A percentile compares a stretch with the other conserved stretches of the same genome.
phyloP scores from a whole-genome alignment of 2,113 vertebrate genomes.

The Leuciscus idus region DNA sequence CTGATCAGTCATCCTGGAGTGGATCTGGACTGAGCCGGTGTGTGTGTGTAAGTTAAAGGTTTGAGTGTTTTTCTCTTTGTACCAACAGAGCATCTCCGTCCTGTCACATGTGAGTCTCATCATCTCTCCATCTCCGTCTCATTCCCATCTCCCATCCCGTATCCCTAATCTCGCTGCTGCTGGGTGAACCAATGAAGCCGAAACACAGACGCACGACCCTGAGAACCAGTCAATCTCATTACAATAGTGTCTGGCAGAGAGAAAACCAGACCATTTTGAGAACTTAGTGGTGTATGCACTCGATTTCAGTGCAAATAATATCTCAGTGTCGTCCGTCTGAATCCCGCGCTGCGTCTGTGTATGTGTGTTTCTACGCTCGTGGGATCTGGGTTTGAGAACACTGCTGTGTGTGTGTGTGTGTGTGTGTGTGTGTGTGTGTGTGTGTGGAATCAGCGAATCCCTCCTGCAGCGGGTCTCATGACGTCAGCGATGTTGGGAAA shows the following conservation, averaged over 20 bases:
- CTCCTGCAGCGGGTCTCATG: background rate
- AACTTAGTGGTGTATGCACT: background rate
- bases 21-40: background rate
- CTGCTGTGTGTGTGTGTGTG: background rate
- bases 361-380: background rate
- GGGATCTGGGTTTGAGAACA: background rate
- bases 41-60: conserved; percentile 22
- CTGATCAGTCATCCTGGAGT: background rate
- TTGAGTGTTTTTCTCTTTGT: conserved; percentile 73
- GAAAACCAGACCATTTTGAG: background rate
- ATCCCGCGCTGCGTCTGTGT: background rate
- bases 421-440: background rate
- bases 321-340: conserved; percentile 2
- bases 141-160: background rate
- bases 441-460: background rate
- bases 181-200: conserved; percentile 27
- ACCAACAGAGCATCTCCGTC: conserved; percentile 78
- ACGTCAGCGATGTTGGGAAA: background rate
- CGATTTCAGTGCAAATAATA: background rate
- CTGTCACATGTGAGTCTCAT: conserved; percentile 84
- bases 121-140: conserved; percentile 51
- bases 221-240: background rate
- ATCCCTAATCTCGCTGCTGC: conserved; percentile 41
- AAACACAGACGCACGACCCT: conserved; percentile 68
- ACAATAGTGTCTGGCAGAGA: background rate